phyloP scores from a whole-genome alignment of 2,113 vertebrate species.

The Mesitornis unicolor region DNA sequence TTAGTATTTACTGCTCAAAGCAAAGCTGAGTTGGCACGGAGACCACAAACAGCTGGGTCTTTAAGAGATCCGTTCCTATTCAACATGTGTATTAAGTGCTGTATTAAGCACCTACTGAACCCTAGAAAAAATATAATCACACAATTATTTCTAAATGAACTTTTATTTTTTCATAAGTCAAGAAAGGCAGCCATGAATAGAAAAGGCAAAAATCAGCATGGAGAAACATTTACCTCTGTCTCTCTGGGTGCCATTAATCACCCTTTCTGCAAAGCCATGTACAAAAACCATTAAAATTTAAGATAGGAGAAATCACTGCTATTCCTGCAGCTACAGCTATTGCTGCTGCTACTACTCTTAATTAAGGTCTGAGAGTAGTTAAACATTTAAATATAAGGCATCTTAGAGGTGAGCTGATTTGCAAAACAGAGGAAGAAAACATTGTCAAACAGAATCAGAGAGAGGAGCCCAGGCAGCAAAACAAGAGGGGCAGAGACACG shows the following conservation, averaged over 20 bases:
- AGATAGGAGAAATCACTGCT: slow-evolving; percentile 17
- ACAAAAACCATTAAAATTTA: slow-evolving; percentile 59
- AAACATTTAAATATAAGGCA: slow-evolving; percentile 44
- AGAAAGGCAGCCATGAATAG: neutral
- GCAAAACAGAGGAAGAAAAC: slow-evolving; percentile 22
- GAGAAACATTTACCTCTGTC: slow-evolving; percentile 53
- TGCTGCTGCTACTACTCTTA: slow-evolving; percentile 52
- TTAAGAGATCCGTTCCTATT: slow-evolving; percentile 27
- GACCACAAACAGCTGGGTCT: slow-evolving; percentile 24
- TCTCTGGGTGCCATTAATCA: slow-evolving; percentile 53
- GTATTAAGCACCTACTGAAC: slow-evolving; percentile 47
- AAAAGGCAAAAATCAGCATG: slow-evolving; percentile 24
- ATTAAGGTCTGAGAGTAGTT: slow-evolving; percentile 44
- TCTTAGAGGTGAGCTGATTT: slow-evolving; percentile 8
- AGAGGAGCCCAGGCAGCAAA: neutral
- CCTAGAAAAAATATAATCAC: neutral
- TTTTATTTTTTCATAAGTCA: slow-evolving; percentile 20
- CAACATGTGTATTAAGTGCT: slow-evolving; percentile 28
- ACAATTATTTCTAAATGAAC: slow-evolving; percentile 53
- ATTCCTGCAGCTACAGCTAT: slow-evolving; percentile 4
- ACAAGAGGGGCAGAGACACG: neutral
- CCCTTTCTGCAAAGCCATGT: slow-evolving; percentile 6
- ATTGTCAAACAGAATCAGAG: neutral
- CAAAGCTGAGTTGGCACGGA: slow-evolving; percentile 50
- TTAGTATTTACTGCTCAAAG: slow-evolving; percentile 45